A percentile compares a stretch with the other conserved stretches of the same genome.
These are phyloP conservation scores for Metopolophium dirhodum DNA, from an alignment of 1,140 invertebrate genomes.

Conservation along the genomic window DNA sequence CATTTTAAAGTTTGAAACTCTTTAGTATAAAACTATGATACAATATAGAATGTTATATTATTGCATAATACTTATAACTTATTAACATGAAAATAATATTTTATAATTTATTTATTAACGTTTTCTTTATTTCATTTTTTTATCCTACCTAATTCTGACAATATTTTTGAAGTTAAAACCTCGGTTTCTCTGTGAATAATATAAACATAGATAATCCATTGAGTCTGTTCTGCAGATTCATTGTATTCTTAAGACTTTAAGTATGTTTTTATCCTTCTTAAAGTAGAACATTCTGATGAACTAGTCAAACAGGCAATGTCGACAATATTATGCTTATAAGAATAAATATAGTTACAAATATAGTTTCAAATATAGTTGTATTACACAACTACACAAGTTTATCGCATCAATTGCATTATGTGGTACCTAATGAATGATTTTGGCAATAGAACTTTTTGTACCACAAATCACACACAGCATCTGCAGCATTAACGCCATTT, in stretches of 20 bases:
- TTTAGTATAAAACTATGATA: too few species aligned
- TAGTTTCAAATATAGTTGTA: neutral
- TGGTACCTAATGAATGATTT: neutral
- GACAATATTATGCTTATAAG: neutral
- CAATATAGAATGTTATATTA: too few species aligned
- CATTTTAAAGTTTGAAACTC: too few species aligned
- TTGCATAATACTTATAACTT: too few species aligned
- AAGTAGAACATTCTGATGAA: neutral
- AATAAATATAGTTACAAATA: neutral
- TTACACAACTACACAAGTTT: neutral
- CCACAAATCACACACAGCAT: neutral
- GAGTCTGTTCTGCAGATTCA: too few species aligned
- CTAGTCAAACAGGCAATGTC: neutral
- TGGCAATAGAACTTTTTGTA: neutral
- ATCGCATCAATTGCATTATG: neutral
- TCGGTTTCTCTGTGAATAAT: too few species aligned
- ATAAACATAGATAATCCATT: too few species aligned
- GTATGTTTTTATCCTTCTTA: neutral
- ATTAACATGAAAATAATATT: too few species aligned
- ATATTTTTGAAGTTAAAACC: too few species aligned
- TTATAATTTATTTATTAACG: too few species aligned
- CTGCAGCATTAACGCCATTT: neutral
- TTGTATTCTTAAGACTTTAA: neutral
- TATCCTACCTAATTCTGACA: too few species aligned
- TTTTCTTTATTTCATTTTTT: too few species aligned